Evolutionary conservation across 2,888 invertebrate genomes (phyloP), one percentile per base, ranked within the genome.

Genomic region (Apodemia duryi): DNA sequence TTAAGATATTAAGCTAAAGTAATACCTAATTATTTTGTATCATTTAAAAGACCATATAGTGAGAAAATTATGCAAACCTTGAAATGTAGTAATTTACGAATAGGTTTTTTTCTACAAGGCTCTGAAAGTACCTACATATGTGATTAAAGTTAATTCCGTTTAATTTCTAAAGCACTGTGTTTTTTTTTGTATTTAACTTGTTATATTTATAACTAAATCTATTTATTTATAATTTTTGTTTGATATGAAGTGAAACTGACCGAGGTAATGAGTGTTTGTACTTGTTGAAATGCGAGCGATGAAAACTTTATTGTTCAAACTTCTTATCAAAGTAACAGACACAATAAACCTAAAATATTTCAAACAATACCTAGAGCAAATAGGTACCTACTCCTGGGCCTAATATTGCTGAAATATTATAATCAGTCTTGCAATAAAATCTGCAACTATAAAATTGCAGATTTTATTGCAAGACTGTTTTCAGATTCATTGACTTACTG

Each of bases 111-210:
- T 21, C 21, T 21, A 21, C 21, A 21, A 21, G 21, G 21, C 21
- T 21, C 21, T 21, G 21, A 21, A 1, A 21, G 21, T 21, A 21
- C 21, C 21, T 21, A 21, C 21, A 35, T 41, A 41, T 41, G 41
- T 41, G 35, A 21, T 41, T 41, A 41, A 41, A 41, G 41, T 41
- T 41, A 63, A 35, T 21, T 61, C 29, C 52, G 54, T 35, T 65
- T 54, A 63, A 65, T 60, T 66, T 64, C 43, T 57, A 66, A 49
- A 13, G n/a, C n/a, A n/a, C n/a, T n/a, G n/a, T n/a, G 9, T 49
- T 49, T 49, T 49, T 49, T 49, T 49, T 41, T 41, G 41, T 3
- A 41, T 49, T 21, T 49, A n/a, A 5, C n/a, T n/a, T 5, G 11
- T 41, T 49, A 49, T 49, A 49, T 49, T 49, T 49, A 49, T 49